Conservation (phyloP, 2,888 invertebrate species). For the Conchocele bisecta region DNA sequence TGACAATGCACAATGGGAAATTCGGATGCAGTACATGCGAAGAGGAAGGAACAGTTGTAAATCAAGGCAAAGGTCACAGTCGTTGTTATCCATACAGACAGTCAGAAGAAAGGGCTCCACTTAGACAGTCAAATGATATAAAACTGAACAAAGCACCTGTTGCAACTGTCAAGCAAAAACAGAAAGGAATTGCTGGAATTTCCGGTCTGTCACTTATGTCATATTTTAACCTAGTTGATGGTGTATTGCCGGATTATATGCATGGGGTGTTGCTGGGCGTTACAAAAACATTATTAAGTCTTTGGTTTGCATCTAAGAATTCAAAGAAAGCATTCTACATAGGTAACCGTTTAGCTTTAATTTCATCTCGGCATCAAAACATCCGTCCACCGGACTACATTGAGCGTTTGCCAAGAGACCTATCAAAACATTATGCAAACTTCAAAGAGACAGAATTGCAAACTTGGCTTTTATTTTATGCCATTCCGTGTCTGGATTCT, state of each 20-base stretch:
- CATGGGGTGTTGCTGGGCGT: constrained; percentile 41
- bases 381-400: constrained; percentile 49
- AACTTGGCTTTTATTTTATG: constrained; percentile 52
- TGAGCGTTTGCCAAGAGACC: constrained; percentile 51
- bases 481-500: constrained; percentile 47
- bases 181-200: constrained; percentile 33
- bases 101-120: neutral
- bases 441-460: constrained; percentile 62
- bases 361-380: constrained; percentile 20
- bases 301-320: constrained; percentile 38
- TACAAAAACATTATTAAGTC: constrained; percentile 30
- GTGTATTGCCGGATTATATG: constrained; percentile 49
- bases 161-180: too few species aligned
- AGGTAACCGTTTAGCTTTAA: constrained; percentile 34
- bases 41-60: constrained; percentile 43
- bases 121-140: too few species aligned
- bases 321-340: constrained; percentile 29
- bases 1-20: constrained; percentile 55
- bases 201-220: constrained; percentile 6
- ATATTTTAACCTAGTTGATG: constrained; percentile 5
- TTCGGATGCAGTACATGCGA: constrained; percentile 59
- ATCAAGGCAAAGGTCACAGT: constrained; percentile 36
- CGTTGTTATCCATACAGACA: constrained; percentile 32
- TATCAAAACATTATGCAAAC: constrained; percentile 51
- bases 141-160: too few species aligned